Evolutionary conservation across 2,797 vertebrate genomes (phyloP), one percentile per base, ranked within the genome.

Genomic region (Channallabes apus): DNA sequence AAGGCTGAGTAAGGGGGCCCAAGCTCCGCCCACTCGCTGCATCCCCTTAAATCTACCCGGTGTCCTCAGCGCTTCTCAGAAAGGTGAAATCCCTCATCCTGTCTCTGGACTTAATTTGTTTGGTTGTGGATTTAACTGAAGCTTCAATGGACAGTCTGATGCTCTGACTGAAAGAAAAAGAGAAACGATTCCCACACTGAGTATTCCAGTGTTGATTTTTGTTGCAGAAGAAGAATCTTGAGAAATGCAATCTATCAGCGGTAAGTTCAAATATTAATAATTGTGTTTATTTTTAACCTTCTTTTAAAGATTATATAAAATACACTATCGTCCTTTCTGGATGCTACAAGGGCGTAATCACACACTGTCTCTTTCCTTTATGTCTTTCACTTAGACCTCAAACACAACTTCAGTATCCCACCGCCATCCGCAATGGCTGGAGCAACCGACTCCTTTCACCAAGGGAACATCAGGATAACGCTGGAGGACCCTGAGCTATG

Each of bases 401-500:
- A 95, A 88, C 87, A 92, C 51, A 94, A 91, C 91, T 96, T 95
- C 90, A 92, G 88, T 24, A 90, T 92, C 58, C 93, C 95, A 61
- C 92, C 93, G 86, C 88, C 94, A 0, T 82, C 93, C 56, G 87
- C 94, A 86, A 93, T 95, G 92, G 85, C 92, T 2, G 86, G 92
- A 1, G 90, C 91, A 0, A 87, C 92, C 0, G 95, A 96, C 29
- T 84, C 94, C 24, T 96, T 94, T 83, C 91, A 93, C 62, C 95
- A 95, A 90, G 91, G 95, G 79, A 95, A 92, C 90, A 93, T 96
- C 87, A 92, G 93, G 82, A 91, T 96, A 91, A 96, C 94, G 32
- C 93, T 97, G 6, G 96, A 97, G 88, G 96, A 98, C 86, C 89
- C 92, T 9, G 93, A 94, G 15, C 96, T 98, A 62, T 97, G 97